Conservation (phyloP, 2,113 vertebrate species). For the Oryzias melastigma region DNA sequence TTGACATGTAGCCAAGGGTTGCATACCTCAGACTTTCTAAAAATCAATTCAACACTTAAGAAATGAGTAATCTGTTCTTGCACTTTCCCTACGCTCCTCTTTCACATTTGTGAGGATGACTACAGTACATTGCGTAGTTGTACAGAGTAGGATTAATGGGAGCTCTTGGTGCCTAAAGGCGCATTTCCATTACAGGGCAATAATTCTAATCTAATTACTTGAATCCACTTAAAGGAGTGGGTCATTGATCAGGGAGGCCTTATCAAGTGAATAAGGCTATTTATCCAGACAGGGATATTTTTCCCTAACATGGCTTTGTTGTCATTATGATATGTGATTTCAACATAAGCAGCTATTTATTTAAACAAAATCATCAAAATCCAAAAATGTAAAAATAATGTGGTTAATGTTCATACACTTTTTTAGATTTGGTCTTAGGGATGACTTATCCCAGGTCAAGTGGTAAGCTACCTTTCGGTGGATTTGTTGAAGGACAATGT, state of each 20-base stretch:
- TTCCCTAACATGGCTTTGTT: constrained; percentile 63
- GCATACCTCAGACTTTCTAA: constrained; percentile 39
- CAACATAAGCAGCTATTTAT: constrained; percentile 44
- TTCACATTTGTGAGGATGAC: constrained; percentile 61
- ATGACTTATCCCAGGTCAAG: no score
- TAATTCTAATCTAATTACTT: constrained; percentile 79
- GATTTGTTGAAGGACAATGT: no score
- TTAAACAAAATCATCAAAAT: not conserved
- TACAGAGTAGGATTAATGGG: constrained; percentile 68
- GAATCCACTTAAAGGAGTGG: constrained; percentile 71
- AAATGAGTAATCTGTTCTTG: constrained; percentile 66
- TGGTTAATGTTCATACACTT: no score
- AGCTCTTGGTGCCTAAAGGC: constrained; percentile 65
- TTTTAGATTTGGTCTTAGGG: no score
- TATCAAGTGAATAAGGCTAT: constrained; percentile 66
- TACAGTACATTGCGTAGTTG: constrained; percentile 57
- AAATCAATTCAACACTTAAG: constrained; percentile 72
- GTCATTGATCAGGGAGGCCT: constrained; percentile 66
- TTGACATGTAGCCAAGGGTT: constrained; percentile 27
- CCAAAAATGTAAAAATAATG: not conserved
- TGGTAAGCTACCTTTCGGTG: no score
- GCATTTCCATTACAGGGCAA: constrained; percentile 66
- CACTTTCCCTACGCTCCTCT: constrained; percentile 48
- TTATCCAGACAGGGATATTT: constrained; percentile 66
- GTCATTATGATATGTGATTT: constrained; percentile 63